Evolutionary conservation across 1,140 invertebrate genomes (phyloP), one percentile per base, ranked within the genome.

Genomic region (Scaptomyza graminum): DNA sequence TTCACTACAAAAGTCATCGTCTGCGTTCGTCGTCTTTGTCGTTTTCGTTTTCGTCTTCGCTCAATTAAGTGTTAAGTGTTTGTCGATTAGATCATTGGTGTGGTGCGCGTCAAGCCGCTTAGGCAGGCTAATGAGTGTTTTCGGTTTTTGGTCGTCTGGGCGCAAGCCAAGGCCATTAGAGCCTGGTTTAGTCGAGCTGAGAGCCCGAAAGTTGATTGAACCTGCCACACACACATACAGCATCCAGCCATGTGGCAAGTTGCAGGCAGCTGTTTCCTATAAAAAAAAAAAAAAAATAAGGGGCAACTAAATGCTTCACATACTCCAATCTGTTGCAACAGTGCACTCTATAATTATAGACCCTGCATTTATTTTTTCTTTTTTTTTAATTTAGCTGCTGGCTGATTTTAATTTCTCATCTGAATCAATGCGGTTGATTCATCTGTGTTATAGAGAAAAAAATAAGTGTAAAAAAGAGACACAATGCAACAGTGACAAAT

Each of bases 61-160:
- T 67, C 61, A 65, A 75, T 75, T 78, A 75, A 78, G 75, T 77
- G 75, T 66, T 75, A 78, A 75, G 75, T 78, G 75, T 75, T 66
- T 56, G 73, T 13, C 61, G 72, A 78, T 78, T 78, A 78, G 75
- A 78, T 78, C 75, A 78, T 78, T 72, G 56, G 34, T 65, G 71
- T 60, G 74, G 74, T 50, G 72, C 61, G 75, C 61, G 75, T 75
- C 67, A 66, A 71, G 62, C 66, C 66, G 72, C 75, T 75, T 66
- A 75, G 56, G 18, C 56, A 51, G 61, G 72, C 37, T 75, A 78
- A 75, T 78, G 67, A 75, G 56, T 56, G 37, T 64, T 52, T 34
- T 34, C 9, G 1, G 9, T 1, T 34, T 34, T 55, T 55, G 47
- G 64, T 15, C 52, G 37, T 12, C 46, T 51, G 16, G 60, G 34